Conservation (phyloP, 1,140 invertebrate species). For the Chrysopa pallens region DNA sequence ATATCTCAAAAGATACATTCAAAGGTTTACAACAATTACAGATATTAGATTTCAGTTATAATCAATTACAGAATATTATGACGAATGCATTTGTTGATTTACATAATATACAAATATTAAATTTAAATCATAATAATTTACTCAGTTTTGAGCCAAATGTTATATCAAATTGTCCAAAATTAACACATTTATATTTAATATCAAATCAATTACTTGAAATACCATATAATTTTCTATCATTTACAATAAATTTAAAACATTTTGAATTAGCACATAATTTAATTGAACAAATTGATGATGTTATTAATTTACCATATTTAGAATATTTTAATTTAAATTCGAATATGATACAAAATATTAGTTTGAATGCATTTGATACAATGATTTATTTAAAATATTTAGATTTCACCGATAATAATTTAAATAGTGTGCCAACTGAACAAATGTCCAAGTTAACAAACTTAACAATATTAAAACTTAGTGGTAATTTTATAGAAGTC, state of each 20-base stretch:
- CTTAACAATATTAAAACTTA: conserved; percentile 50
- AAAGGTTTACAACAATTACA: conserved; percentile 48
- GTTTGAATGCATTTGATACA: conserved; percentile 45
- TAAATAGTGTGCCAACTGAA: conserved; percentile 54
- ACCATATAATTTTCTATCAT: conserved; percentile 43
- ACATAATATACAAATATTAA: conserved; percentile 45
- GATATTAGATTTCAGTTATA: conserved; percentile 53
- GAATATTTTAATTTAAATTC: conserved; percentile 42
- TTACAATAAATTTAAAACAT: conserved; percentile 40
- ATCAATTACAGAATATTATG: conserved; percentile 55
- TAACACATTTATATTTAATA: conserved; percentile 47
- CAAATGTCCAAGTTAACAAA: conserved; percentile 55
- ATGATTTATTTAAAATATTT: conserved; percentile 47
- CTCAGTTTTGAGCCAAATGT: conserved; percentile 47
- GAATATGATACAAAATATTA: conserved; percentile 52
- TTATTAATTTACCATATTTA: conserved; percentile 47
- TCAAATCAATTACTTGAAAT: conserved; percentile 63
- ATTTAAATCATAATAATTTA: conserved; percentile 58
- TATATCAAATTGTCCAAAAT: conserved; percentile 46
- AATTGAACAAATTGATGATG: conserved; percentile 43
- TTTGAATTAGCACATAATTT: conserved; percentile 55
- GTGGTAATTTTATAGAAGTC: conserved; percentile 51
- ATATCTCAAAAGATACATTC: conserved; percentile 53
- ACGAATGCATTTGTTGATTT: conserved; percentile 51
- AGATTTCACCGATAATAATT: conserved; percentile 64